Percentiles rank a stretch among this genome's conserved stretches.
These are phyloP conservation scores for Apocrypta bakeri DNA, from an alignment of 1,140 invertebrate species.

Conservation along the genomic window DNA sequence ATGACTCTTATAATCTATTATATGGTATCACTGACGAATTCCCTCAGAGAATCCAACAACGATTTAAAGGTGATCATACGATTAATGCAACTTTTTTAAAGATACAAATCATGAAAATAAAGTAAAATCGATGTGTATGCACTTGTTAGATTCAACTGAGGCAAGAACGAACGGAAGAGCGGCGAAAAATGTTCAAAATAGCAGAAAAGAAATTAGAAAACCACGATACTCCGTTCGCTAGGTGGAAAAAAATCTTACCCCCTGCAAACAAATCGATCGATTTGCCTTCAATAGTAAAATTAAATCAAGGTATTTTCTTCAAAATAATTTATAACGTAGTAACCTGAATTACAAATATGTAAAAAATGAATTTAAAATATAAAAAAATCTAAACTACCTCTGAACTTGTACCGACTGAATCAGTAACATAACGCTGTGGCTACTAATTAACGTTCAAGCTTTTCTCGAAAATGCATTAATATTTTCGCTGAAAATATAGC, in stretches of 20 bases:
- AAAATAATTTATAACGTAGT: too few relatives aligned
- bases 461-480: too few relatives aligned
- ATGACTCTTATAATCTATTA: constrained; percentile 97
- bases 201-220: constrained; percentile 80
- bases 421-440: too few relatives aligned
- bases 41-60: constrained; percentile 92
- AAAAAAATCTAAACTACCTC: neutral
- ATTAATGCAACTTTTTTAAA: neutral
- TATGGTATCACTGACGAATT: constrained; percentile 90
- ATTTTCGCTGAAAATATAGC: too few relatives aligned
- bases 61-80: constrained; percentile 52
- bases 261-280: constrained; percentile 72
- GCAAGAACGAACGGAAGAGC: constrained; percentile 92
- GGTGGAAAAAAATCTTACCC: constrained; percentile 83
- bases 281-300: constrained; percentile 42
- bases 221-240: constrained; percentile 78
- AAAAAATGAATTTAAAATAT: neutral
- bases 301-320: neutral
- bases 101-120: neutral
- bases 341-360: too few relatives aligned
- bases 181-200: constrained; percentile 93
- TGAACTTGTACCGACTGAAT: too few relatives aligned
- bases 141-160: constrained; percentile 82
- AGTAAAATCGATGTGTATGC: neutral
- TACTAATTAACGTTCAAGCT: too few relatives aligned